Percentiles rank a stretch among this genome's conserved stretches.
Conservation (phyloP, 2,888 invertebrate species). For the Craniophora ligustri region DNA sequence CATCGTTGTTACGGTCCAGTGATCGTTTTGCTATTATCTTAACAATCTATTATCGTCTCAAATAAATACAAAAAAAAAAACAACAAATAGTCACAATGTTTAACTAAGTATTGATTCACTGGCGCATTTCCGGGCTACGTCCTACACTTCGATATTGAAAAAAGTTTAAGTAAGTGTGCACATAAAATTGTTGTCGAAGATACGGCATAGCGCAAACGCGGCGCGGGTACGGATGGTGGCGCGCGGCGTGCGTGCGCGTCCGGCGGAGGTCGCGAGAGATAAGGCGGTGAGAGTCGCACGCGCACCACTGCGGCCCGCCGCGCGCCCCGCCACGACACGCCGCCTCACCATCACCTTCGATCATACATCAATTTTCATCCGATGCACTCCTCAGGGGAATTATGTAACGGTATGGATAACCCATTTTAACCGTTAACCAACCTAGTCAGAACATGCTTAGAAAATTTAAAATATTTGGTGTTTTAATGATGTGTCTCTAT, state of each 20-base stretch:
- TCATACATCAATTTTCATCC: conserved; percentile 81
- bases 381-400: conserved; percentile 79
- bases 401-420: conserved; percentile 83
- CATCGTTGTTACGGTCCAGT: conserved; percentile 82
- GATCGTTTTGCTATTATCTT: conserved; percentile 48
- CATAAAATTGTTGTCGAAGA: conserved; percentile 73
- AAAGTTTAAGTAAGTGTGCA: conserved; percentile 72
- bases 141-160: conserved; percentile 75
- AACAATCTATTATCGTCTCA: conserved; percentile 31
- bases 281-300: conserved; percentile 87
- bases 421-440: conserved; percentile 67
- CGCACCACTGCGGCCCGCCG: conserved; percentile 74
- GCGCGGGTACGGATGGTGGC: conserved; percentile 66
- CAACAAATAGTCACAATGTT: conserved; percentile 54
- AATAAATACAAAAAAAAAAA: conserved; percentile 29
- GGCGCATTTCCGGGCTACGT: conserved; percentile 75
- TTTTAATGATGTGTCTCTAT: not conserved
- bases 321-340: conserved; percentile 75
- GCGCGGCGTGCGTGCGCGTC: conserved; percentile 84
- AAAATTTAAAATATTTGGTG: conserved; percentile 15
- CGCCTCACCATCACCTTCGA: conserved; percentile 77
- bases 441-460: conserved; percentile 33
- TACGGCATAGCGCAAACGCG: conserved; percentile 82
- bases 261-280: conserved; percentile 88
- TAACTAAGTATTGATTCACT: conserved; percentile 64